Evolutionary conservation across 2,113 vertebrate species (phyloP).

Genomic region (Zeus faber): DNA sequence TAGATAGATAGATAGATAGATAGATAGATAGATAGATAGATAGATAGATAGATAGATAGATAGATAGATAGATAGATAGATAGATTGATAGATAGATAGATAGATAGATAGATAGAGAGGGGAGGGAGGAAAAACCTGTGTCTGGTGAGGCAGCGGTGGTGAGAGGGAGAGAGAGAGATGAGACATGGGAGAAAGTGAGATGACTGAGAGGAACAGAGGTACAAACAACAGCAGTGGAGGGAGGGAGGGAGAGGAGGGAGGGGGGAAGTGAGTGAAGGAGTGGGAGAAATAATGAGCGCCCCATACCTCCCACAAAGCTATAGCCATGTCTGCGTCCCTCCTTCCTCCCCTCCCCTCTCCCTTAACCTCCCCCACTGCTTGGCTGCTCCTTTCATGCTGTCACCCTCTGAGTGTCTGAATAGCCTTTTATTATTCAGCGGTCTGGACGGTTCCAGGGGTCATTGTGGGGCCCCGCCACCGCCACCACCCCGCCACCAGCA

Average conservation of each 20-base stretch:
- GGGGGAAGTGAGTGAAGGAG: neutral
- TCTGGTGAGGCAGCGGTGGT: no score
- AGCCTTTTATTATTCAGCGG: constrained; percentile 73
- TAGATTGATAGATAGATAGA: no score
- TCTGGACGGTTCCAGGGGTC: constrained; percentile 60
- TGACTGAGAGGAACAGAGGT: no score
- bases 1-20: no score
- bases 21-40: no score
- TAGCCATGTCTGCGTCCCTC: constrained; percentile 33
- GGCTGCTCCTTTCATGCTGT: constrained; percentile 68
- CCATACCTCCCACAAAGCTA: constrained; percentile 69
- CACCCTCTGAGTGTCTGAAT: constrained; percentile 59
- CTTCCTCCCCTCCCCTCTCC: neutral
- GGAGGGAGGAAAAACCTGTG: no score
- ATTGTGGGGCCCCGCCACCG: constrained; percentile 59
- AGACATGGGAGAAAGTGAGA: no score
- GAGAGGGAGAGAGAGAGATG: no score
- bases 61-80: neutral
- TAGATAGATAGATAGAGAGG: no score
- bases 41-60: neutral
- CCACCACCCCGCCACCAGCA: neutral
- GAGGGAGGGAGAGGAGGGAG: neutral
- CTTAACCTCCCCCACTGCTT: constrained; percentile 4
- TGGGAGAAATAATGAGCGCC: no score
- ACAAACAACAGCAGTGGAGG: no score